Evolutionary conservation across 2,113 vertebrate genomes (phyloP).

Genomic region (Dermatemys mawii): DNA sequence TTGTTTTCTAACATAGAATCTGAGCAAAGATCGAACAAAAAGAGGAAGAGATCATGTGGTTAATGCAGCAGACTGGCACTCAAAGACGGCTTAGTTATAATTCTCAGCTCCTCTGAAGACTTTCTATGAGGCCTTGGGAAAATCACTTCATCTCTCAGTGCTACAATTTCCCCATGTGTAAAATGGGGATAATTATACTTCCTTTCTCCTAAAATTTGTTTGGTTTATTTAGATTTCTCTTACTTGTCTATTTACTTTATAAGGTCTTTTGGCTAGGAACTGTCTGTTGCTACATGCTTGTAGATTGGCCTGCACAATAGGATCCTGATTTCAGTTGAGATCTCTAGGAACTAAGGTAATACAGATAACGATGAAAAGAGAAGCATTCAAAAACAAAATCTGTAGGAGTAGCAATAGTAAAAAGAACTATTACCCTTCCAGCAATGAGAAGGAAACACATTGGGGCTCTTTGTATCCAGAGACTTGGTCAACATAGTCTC

Average conservation of each 20-base stretch:
- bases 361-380: neutral
- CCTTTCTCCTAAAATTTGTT: neutral
- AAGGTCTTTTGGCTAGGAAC: neutral
- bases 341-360: constrained; percentile 22
- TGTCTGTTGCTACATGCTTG: neutral
- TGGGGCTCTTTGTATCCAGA: neutral
- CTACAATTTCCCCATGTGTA: neutral
- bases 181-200: neutral
- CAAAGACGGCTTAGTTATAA: neutral
- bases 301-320: neutral
- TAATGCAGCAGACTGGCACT: neutral
- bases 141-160: neutral
- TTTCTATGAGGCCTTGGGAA: neutral
- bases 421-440: neutral
- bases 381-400: neutral
- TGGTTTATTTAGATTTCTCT: neutral
- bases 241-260: neutral
- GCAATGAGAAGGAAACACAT: neutral
- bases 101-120: neutral
- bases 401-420: constrained; percentile 44
- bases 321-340: neutral
- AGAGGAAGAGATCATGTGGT: neutral
- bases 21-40: no score
- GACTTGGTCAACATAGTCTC: neutral
- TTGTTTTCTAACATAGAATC: neutral